Evolutionary conservation across 2,888 invertebrate species (phyloP), one percentile per base, ranked within the genome.

Genomic region (Drosophila lacicola): DNA sequence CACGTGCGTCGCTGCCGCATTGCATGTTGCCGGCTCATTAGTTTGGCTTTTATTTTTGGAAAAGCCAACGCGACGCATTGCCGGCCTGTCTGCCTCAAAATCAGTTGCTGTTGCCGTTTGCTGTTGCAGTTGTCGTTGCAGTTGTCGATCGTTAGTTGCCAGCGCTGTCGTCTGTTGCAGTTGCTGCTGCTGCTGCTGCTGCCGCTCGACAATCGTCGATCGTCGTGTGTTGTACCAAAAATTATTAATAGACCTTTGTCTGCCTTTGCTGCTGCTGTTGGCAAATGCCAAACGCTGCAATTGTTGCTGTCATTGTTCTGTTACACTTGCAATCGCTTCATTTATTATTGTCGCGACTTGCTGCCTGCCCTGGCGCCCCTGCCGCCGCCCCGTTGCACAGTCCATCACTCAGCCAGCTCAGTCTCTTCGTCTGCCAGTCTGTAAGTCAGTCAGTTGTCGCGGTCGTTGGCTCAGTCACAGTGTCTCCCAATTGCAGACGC

Each of bases 281-380:
- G 82, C 89, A 89, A 88, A 83, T 89, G 89, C 89, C 90, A 84
- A 89, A 82, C 78, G 68, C 87, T 75, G 89, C 86, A 86, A 86
- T 86, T 86, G 85, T 85, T 85, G 89, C 84, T 85, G 85, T 85
- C 87, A 87, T 84, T 88, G 88, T 88, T 88, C 87, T 85, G 88
- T 86, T 86, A 88, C 89, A 89, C 89, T 85, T 88, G 88, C 85
- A 88, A 84, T 84, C 88, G 86, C 86, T 86, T 86, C 89, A 86
- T 86, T 86, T 86, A 86, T 89, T 86, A 89, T 89, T 74, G 88
- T 83, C 83, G 75, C 88, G 68, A 73, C 86, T 73, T 49, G 63
- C 60, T 29, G 45, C 56, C 19, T 53, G 44, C 39, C 64, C 42
- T 57, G 47, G 39, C 51, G 37, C 68, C 44, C 46, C 45, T 33